Evolutionary conservation across 2,888 invertebrate genomes (phyloP).

Genomic region (Geotrupes spiniger): DNA sequence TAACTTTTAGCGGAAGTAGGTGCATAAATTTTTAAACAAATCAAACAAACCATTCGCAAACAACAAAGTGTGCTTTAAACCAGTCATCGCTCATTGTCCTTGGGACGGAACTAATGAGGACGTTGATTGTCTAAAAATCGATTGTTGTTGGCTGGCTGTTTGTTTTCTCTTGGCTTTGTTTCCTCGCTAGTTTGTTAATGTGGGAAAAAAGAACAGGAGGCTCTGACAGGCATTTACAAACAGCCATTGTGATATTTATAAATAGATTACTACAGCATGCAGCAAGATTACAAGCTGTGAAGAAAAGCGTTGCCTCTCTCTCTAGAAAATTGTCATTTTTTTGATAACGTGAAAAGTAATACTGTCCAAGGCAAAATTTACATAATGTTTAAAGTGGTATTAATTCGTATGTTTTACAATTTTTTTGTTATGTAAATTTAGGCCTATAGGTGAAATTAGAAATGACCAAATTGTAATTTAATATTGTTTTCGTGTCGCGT

Average conservation of each 20-base stretch:
- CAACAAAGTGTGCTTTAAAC: conserved; percentile 33
- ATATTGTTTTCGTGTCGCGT: conserved; percentile 21
- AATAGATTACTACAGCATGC: conserved; percentile 17
- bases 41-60: conserved; percentile 8
- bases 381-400: not conserved
- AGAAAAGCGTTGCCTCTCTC: conserved; percentile 5
- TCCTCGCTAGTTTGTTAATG: conserved; percentile 16
- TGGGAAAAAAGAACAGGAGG: conserved; percentile 21
- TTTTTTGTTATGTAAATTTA: conserved; percentile 18
- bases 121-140: conserved; percentile 27
- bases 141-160: conserved; percentile 32
- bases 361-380: conserved; percentile 8
- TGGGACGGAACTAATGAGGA: conserved; percentile 21
- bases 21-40: conserved; percentile 18
- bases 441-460: conserved; percentile 16
- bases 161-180: conserved; percentile 29
- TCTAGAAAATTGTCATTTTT: conserved; percentile 8
- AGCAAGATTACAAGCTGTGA: conserved; percentile 4
- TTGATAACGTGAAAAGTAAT: conserved; percentile 2
- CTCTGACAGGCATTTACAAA: conserved; percentile 33
- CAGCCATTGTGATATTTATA: conserved; percentile 40
- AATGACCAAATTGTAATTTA: conserved; percentile 21
- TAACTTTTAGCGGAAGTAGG: conserved; percentile 19
- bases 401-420: conserved; percentile 7
- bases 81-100: conserved; percentile 30